phyloP scores from a whole-genome alignment of 2,113 vertebrate species.

The Acanthisitta chloris region DNA sequence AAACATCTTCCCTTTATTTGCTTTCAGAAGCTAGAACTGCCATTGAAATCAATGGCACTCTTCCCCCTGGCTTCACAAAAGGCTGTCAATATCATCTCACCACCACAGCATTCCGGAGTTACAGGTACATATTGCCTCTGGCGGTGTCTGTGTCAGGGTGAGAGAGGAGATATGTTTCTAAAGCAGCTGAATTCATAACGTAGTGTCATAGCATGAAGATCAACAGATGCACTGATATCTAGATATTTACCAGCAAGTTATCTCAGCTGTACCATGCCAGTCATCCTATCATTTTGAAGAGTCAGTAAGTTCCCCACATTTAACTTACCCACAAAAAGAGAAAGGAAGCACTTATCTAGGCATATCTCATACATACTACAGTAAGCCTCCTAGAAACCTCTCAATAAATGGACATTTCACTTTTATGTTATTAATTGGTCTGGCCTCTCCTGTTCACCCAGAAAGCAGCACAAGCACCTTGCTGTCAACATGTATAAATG shows the following conservation, averaged over 20 bases:
- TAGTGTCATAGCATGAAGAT: background rate
- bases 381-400: background rate
- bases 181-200: background rate
- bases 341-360: background rate
- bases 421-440: background rate
- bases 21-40: background rate
- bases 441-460: background rate
- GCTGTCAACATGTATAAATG: background rate
- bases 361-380: background rate
- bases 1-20: background rate
- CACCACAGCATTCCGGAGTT: rapidly evolving
- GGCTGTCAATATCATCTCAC: background rate
- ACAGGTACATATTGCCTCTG: background rate
- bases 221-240: background rate
- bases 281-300: background rate
- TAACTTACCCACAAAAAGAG: background rate
- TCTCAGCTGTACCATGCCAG: background rate
- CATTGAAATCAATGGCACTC: background rate
- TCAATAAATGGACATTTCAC: background rate
- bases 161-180: background rate
- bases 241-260: background rate
- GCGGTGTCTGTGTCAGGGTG: background rate
- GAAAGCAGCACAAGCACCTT: background rate
- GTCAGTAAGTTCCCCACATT: background rate
- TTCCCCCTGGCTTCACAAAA: background rate